A percentile compares a stretch with the other conserved stretches of the same genome.
These are phyloP conservation scores for Gonatopus flavifemur DNA, from an alignment of 1,140 invertebrate species.

Conservation along the genomic window DNA sequence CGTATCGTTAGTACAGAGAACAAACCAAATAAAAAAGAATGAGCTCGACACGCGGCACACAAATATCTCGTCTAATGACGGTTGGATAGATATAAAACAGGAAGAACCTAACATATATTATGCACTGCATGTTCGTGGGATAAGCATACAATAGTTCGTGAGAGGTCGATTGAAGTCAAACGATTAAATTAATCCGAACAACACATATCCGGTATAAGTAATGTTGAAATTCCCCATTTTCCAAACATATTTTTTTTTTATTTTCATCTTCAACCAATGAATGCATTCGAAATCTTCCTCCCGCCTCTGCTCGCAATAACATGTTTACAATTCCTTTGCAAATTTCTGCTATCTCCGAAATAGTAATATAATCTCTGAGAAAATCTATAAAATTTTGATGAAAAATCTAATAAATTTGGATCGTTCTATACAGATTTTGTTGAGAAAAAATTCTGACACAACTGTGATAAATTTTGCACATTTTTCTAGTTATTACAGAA, in stretches of 20 bases:
- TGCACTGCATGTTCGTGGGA: slow-evolving; percentile 36
- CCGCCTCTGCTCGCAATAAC: too few species aligned
- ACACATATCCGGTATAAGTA: slow-evolving; percentile 19
- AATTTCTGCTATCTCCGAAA: too few species aligned
- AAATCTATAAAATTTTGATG: too few species aligned
- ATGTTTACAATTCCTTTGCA: too few species aligned
- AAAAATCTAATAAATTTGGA: too few species aligned
- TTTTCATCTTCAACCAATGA: too few species aligned
- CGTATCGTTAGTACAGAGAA: slow-evolving; percentile 17
- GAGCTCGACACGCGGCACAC: slow-evolving; percentile 26
- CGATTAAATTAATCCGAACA: slow-evolving; percentile 33
- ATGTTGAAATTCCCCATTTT: slow-evolving; percentile 12
- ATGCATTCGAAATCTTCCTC: too few species aligned
- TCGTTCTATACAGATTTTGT: too few species aligned
- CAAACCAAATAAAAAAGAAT: slow-evolving; percentile 14
- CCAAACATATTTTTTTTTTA: slow-evolving; percentile 1
- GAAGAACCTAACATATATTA: slow-evolving; percentile 27
- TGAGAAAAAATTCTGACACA: too few species aligned
- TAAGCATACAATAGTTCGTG: slow-evolving; percentile 35
- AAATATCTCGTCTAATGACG: slow-evolving; percentile 7
- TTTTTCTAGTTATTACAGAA: too few species aligned
- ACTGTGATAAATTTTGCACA: too few species aligned
- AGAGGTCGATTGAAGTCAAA: slow-evolving; percentile 21
- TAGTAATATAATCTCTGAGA: too few species aligned
- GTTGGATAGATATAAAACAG: slow-evolving; percentile 26